These are phyloP conservation scores for Drosophila ogumai DNA, from an alignment of 1,140 invertebrate species.

Conservation along the genomic window DNA sequence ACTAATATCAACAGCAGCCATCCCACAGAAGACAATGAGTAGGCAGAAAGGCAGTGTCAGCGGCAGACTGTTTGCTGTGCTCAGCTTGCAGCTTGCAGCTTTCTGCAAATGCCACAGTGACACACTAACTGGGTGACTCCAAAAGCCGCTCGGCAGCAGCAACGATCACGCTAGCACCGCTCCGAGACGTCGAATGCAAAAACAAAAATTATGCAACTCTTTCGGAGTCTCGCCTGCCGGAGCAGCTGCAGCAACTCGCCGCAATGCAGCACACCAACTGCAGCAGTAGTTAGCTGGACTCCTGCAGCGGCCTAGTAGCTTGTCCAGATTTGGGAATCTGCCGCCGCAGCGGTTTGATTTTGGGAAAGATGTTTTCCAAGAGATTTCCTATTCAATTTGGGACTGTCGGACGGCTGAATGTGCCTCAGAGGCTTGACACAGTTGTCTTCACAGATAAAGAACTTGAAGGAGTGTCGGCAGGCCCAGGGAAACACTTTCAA, in stretches of 20 bases:
- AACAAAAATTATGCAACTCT: conserved; percentile 71
- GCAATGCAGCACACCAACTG: conserved; percentile 1
- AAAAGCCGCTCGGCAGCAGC: conserved; percentile 47
- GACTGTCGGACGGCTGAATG: conserved; percentile 9
- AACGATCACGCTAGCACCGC: conserved; percentile 31
- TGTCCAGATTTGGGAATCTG: conserved; percentile 50
- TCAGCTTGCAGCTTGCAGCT: conserved; percentile 29
- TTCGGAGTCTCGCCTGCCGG: conserved; percentile 33
- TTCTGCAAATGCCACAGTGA: conserved; percentile 72
- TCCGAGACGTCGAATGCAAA: conserved; percentile 38
- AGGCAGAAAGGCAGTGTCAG: conserved; percentile 46
- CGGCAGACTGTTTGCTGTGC: conserved; percentile 14
- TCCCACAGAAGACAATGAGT: conserved; percentile 52
- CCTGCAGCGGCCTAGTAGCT: conserved; percentile 27
- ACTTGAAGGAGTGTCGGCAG: conserved; percentile 60
- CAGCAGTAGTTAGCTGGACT: conserved; percentile 29
- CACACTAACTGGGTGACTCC: conserved; percentile 78
- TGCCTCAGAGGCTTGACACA: conserved; percentile 56
- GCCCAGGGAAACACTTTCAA: conserved; percentile 56
- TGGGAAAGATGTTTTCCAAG: conserved; percentile 44
- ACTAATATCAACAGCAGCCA: conserved; percentile 64
- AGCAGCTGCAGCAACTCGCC: conserved; percentile 53
- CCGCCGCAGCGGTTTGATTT: conserved; percentile 22
- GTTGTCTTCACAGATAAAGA: conserved; percentile 54
- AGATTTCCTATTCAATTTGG: conserved; percentile 43